Evolutionary conservation across 2,113 vertebrate genomes (phyloP).

Genomic region (Prionailurus viverrinus): DNA sequence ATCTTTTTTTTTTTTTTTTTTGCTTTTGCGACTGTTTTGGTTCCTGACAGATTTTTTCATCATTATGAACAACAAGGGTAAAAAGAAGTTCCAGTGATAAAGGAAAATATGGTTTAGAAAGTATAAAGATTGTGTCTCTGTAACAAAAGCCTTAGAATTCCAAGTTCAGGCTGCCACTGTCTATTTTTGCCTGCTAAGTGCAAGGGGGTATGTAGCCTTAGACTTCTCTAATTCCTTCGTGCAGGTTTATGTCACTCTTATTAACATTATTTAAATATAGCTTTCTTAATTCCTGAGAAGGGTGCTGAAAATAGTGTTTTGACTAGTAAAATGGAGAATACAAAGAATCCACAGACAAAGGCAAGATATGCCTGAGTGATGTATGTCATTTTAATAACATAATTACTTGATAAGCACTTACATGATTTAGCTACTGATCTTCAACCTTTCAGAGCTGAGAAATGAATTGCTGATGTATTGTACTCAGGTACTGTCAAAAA

Average conservation of each 20-base stretch:
- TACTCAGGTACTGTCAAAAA: constrained; percentile 23
- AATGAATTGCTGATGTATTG: constrained; percentile 49
- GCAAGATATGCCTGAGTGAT: constrained; percentile 80
- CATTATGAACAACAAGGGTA: not conserved
- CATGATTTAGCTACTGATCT: constrained; percentile 78
- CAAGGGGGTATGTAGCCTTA: constrained; percentile 67
- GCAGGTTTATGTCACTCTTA: constrained; percentile 77
- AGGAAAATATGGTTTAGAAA: constrained; percentile 16
- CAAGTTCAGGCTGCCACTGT: constrained; percentile 68
- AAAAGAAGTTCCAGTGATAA: not conserved
- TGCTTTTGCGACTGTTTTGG: constrained; percentile 6
- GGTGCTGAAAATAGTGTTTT: constrained; percentile 87
- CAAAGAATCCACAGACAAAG: constrained; percentile 76
- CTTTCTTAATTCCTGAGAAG: constrained; percentile 79
- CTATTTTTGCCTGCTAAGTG: constrained; percentile 77
- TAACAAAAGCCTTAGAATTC: constrained; percentile 79
- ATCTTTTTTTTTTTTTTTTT: not conserved
- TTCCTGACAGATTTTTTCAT: constrained; percentile 28
- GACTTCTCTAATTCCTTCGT: constrained; percentile 78
- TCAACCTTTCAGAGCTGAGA: constrained; percentile 57
- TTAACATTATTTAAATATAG: constrained; percentile 84
- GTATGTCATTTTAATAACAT: constrained; percentile 81
- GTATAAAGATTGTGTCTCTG: constrained; percentile 60
- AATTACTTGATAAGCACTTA: constrained; percentile 81
- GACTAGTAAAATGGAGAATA: constrained; percentile 85